A percentile compares a stretch with the other conserved stretches of the same genome.
Evolutionary conservation across 2,797 vertebrate genomes (phyloP).

Genomic region (Poeciliopsis infans): DNA sequence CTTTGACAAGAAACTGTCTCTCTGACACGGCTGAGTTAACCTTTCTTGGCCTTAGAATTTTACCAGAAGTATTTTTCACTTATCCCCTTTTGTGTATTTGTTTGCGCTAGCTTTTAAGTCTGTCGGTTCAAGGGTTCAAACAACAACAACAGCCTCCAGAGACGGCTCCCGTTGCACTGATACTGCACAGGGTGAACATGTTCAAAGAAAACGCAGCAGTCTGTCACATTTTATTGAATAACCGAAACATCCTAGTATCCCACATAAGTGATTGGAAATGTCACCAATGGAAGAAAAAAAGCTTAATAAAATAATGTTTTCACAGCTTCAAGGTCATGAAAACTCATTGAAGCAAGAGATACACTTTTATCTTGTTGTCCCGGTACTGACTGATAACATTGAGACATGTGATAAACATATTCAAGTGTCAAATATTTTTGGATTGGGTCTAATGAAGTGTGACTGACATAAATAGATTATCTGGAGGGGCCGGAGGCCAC

Average conservation of each 20-base stretch:
- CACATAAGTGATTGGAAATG: constrained; percentile 35
- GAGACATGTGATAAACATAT: constrained; percentile 74
- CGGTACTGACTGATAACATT: constrained; percentile 64
- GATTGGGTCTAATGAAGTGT: constrained; percentile 73
- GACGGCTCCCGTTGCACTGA: constrained; percentile 7
- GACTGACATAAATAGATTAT: constrained; percentile 80
- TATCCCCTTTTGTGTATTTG: constrained; percentile 6
- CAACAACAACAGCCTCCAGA: constrained; percentile 12
- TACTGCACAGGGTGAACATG: constrained; percentile 27
- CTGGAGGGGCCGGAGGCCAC: constrained; percentile 68
- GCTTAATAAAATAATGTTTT: constrained; percentile 28
- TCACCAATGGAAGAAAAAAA: constrained; percentile 19
- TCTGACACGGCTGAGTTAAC: constrained; percentile 9
- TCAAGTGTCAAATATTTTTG: constrained; percentile 70
- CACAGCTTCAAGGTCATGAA: constrained; percentile 47
- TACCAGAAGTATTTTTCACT: constrained; percentile 8
- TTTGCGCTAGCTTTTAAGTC: constrained; percentile 10
- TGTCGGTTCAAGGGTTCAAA: constrained; percentile 27
- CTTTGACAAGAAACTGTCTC: constrained; percentile 14
- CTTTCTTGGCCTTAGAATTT: constrained; percentile 12
- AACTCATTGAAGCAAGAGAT: constrained; percentile 27
- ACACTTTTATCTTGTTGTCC: constrained; percentile 54
- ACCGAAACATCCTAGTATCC: constrained; percentile 35
- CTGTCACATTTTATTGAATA: constrained; percentile 57
- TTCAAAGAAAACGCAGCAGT: constrained; percentile 14